These are phyloP conservation scores for Drosophila tsacasi DNA, from an alignment of 1,140 invertebrate species.

Conservation along the genomic window DNA sequence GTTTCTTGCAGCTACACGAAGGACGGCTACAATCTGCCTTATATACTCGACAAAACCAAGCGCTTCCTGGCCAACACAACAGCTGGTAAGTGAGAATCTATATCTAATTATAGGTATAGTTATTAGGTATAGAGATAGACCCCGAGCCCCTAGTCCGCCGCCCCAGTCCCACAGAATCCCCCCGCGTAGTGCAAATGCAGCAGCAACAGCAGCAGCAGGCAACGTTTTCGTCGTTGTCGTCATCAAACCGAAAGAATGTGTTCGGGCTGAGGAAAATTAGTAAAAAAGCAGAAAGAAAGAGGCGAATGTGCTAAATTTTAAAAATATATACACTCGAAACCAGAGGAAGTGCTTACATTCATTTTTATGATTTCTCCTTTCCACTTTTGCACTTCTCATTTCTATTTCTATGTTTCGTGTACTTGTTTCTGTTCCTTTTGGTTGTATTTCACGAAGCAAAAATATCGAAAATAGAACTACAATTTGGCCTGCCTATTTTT, in stretches of 20 bases:
- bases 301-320: constrained; percentile 68
- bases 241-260: constrained; percentile 38
- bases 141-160: not conserved
- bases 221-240: constrained; percentile 15
- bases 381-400: constrained; percentile 62
- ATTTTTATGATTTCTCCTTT: constrained; percentile 61
- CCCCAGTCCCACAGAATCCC: constrained; percentile 15
- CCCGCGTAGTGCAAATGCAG: constrained; percentile 77
- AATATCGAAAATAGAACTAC: constrained; percentile 34
- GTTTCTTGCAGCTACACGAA: constrained; percentile 73
- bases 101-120: constrained; percentile 34
- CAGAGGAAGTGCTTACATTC: constrained; percentile 63
- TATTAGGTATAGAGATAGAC: constrained; percentile 25
- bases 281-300: constrained; percentile 30
- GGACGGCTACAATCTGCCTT: constrained; percentile 85
- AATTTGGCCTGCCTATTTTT: constrained; percentile 71
- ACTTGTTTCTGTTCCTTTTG: constrained; percentile 30
- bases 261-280: constrained; percentile 48
- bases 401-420: constrained; percentile 55
- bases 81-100: constrained; percentile 74
- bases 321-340: constrained; percentile 67
- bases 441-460: constrained; percentile 24
- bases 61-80: constrained; percentile 84
- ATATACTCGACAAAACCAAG: constrained; percentile 85
- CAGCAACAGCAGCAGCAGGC: constrained; percentile 40